phyloP scores from a whole-genome alignment of 1,140 invertebrate genomes.

The Pollicipes pollicipes region DNA sequence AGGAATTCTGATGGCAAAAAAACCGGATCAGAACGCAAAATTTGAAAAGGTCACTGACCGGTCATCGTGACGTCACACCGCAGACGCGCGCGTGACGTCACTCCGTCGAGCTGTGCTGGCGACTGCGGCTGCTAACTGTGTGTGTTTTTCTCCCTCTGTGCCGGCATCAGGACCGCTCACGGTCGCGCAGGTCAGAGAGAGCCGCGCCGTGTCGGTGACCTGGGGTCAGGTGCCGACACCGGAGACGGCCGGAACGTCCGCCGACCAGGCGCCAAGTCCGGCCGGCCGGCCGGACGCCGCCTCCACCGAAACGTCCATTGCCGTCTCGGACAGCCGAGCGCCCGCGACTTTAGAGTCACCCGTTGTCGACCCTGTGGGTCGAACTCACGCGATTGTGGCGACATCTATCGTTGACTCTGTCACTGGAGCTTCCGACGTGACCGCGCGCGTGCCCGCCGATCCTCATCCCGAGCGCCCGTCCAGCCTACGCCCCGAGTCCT shows the following conservation, averaged over 20 bases:
- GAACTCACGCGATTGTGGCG: not conserved
- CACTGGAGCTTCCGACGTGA: not conserved
- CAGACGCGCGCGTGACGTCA: not conserved
- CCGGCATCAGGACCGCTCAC: not conserved
- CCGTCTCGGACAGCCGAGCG: no score
- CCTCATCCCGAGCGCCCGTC: not conserved
- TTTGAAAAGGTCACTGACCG: not conserved
- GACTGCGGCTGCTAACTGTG: not conserved
- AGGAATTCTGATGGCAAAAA: not conserved
- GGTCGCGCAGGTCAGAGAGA: not conserved
- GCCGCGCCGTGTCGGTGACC: no score
- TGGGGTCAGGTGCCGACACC: no score
- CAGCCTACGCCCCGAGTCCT: not conserved
- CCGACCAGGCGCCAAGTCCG: no score
- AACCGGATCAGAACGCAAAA: not conserved
- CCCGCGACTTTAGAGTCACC: not conserved
- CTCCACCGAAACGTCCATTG: no score
- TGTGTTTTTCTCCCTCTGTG: not conserved
- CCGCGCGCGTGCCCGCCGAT: not conserved
- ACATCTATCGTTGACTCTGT: not conserved
- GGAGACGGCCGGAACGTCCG: no score
- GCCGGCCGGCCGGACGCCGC: no score
- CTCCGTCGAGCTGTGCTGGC: not conserved
- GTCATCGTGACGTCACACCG: not conserved
- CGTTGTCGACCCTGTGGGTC: not conserved